Base-by-base conservation (phyloP, 2,797 vertebrate genomes). In the Vipera ursinii region DNA sequence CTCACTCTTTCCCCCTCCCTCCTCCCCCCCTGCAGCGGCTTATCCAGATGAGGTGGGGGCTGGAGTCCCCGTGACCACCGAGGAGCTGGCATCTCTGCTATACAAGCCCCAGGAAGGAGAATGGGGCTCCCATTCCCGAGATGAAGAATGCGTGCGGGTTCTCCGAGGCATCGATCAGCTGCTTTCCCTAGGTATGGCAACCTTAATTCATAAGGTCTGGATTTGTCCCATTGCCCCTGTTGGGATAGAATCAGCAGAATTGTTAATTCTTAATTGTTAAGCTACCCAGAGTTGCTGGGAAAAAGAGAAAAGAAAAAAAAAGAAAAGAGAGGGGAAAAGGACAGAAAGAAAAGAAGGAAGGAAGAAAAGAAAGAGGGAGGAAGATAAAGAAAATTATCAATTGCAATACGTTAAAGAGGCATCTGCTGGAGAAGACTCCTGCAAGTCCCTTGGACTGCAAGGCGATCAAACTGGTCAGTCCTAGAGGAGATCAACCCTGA, bases 61-160 rank as follows among this genome's bases (percentile, higher is more conserved):
- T 85, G 98, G 99, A n/a, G 98, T 99, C 86, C 98, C 98, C 5
- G 99, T 99, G 69, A 98, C 98, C 2, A 98, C 99, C 89, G 99
- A 99, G 69, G 99, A 99, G 97, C 96, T 99, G 51, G 98, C 98
- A 93, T 98, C 98, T 92, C 98, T 99, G 91, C 98, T 99, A 3
- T 99, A 99, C 97, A 97, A 94, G 92, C 99, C 99, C 90, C 99
- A 99, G 97, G 99, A 99, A 95, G 99, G 99, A 94, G 99, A 99
- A 91, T 99, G 99, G 99, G 99, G 99, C 0, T 97, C 98, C 90
- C 98, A 98, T 96, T 99, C 98, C 8, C 98, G 98, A 95, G 99
- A 99, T 90, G 99, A 99, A 94, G 99, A 99, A 95, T 99, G 99
- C 89, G 98, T 99, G 96, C 97, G 99, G 90, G 98, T 99, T 92